A percentile compares a stretch with the other conserved stretches of the same genome.
Evolutionary conservation across 2,888 invertebrate species (phyloP).

Genomic region (Acanthacorydalis orientalis): DNA sequence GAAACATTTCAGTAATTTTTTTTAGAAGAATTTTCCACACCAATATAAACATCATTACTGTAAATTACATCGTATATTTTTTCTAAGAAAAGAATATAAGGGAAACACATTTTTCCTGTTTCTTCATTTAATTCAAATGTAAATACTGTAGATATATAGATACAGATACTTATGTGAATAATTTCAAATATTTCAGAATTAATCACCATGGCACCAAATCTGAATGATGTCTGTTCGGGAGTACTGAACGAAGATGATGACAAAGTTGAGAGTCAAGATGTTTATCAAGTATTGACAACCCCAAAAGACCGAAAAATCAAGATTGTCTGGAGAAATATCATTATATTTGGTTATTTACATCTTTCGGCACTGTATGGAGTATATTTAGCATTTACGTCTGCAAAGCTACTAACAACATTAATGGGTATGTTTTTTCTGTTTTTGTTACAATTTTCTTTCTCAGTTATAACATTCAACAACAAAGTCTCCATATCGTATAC

Average conservation of each 20-base stretch:
- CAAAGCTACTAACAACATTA: conserved; percentile 29
- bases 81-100: too few species aligned
- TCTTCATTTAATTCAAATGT: too few species aligned
- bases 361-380: conserved; percentile 43
- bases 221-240: background rate
- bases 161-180: background rate
- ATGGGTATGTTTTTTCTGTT: conserved; percentile 32
- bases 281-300: background rate
- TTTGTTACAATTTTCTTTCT: too few species aligned
- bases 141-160: too few species aligned
- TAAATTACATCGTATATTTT: too few species aligned
- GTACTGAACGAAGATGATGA: background rate
- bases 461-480: too few species aligned
- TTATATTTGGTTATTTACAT: conserved; percentile 56
- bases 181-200: background rate
- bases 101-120: too few species aligned
- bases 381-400: conserved; percentile 33
- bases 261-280: background rate
- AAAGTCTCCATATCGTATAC: too few species aligned
- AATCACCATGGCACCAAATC: background rate
- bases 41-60: too few species aligned
- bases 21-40: too few species aligned
- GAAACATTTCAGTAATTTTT: too few species aligned
- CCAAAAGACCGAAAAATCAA: conserved; percentile 28
- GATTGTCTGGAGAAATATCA: conserved; percentile 65